Evolutionary conservation across 2,797 vertebrate genomes (phyloP).

Genomic region (Okamejei kenojei): DNA sequence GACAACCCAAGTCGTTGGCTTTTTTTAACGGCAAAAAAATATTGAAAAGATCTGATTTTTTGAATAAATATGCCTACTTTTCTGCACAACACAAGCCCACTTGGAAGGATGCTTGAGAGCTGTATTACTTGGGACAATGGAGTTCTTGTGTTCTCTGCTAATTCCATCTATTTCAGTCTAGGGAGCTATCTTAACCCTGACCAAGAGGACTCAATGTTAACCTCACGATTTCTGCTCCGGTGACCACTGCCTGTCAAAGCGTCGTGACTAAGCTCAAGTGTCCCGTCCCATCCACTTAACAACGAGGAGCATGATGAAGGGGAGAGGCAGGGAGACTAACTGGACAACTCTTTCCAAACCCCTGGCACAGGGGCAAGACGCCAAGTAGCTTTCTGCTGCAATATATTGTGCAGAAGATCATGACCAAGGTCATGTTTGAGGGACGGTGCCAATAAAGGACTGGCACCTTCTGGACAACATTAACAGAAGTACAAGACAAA

Average conservation of each 20-base stretch:
- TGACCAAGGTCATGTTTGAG: background rate
- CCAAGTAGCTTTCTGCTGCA: background rate
- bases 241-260: background rate
- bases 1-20: background rate
- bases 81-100: background rate
- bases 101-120: background rate
- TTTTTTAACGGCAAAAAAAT: background rate
- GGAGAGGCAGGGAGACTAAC: too few relatives aligned
- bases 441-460: too few relatives aligned
- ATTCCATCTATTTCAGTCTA: background rate
- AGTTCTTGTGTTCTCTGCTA: background rate
- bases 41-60: background rate
- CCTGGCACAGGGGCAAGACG: too few relatives aligned
- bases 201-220: background rate
- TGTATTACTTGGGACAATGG: too few relatives aligned
- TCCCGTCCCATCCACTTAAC: background rate
- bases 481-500: background rate
- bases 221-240: background rate
- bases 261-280: background rate
- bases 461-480: background rate
- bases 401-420: background rate
- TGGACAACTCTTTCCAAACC: background rate
- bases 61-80: conserved; percentile 1
- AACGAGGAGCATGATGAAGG: background rate
- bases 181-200: background rate